phyloP scores from a whole-genome alignment of 2,797 vertebrate genomes.

The Dryobates pubescens region DNA sequence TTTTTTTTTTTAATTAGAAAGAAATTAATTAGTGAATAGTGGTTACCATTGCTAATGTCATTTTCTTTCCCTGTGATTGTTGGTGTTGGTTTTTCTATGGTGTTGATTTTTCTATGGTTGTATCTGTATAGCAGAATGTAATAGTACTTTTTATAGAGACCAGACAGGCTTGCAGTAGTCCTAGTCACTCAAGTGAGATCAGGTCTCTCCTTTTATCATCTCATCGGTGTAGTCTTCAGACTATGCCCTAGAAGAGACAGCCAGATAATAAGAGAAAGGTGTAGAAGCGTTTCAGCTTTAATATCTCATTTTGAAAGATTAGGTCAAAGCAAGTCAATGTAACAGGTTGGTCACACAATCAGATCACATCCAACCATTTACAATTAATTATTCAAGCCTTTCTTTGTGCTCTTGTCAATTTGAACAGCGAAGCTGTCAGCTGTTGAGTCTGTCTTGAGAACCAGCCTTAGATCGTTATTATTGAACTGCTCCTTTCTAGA shows the following conservation, averaged over 20 bases:
- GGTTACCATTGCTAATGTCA: not conserved
- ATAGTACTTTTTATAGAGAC: not conserved
- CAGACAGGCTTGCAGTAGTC: not conserved
- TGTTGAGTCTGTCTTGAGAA: conserved; percentile 63
- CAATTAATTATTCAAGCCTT: conserved; percentile 65
- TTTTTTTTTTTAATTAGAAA: not conserved
- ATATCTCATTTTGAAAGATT: not conserved
- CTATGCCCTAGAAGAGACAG: not conserved
- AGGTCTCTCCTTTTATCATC: not conserved
- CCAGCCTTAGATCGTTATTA: conserved; percentile 76
- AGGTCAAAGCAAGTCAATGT: conserved; percentile 1
- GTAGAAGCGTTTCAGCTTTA: not conserved
- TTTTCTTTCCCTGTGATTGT: not conserved
- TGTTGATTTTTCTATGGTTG: not conserved
- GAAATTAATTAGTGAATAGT: not conserved
- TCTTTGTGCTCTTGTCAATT: conserved; percentile 65
- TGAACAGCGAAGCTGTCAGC: conserved; percentile 74
- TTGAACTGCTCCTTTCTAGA: conserved; percentile 65
- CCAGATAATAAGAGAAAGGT: not conserved
- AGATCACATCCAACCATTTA: conserved; percentile 4
- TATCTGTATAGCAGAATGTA: not conserved
- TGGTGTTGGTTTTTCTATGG: not conserved
- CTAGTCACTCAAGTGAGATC: not conserved
- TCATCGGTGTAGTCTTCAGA: not conserved
- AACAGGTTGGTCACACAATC: not conserved